Evolutionary conservation across 92 coral and sea anemone genomes (phyloP), one percentile per base, ranked within the genome.

Genomic region (Palythoa heliodiscus): DNA sequence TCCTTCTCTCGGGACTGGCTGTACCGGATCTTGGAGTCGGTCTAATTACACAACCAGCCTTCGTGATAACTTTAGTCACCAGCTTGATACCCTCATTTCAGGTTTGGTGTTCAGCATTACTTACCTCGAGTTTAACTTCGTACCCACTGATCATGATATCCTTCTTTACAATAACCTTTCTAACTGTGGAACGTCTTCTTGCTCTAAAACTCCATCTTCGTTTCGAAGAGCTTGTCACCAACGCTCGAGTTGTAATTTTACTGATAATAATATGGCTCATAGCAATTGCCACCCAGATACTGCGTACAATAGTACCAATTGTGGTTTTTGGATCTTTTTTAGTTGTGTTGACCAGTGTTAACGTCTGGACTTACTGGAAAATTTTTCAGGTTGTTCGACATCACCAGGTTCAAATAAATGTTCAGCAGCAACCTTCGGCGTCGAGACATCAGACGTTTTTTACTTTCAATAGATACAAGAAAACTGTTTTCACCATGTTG

Each of bases 1-100:
- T 74, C 9, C 78, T 74, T 29, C 17, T 74, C 78, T 47, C 78
- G 12, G 78, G 78, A 15, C 78, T 74, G 63, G 63, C 63, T 24
- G 14, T 75, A 20, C 22, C 78, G 9, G 78, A 52, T 24, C 43
- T 75, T 19, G 79, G 12, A 11, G 79, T 75, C 23, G 79, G 64
- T 50, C 0, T 75, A 7, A 35, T 75, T 23, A 64, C 23, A 16
- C 79, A 50, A 9, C 40, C 79, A 2, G 1, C 50, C 14, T 75
- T 58, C 17, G 5, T 20, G 13, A 43, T 75, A 4, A 13, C 24
- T 22, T 3, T 9, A 23, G 40, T 15, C 17, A 20, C 17, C 17
- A 53, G 11, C 1, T 12, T 73, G 0, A 47, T 48, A 58, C 64
- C 20, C 3, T 15, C 64, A 7, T 0, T 58, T 9, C 11, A 48